These are phyloP conservation scores for Nemotelus nigrinus DNA, from an alignment of 2,888 invertebrate species.

Conservation along the genomic window DNA sequence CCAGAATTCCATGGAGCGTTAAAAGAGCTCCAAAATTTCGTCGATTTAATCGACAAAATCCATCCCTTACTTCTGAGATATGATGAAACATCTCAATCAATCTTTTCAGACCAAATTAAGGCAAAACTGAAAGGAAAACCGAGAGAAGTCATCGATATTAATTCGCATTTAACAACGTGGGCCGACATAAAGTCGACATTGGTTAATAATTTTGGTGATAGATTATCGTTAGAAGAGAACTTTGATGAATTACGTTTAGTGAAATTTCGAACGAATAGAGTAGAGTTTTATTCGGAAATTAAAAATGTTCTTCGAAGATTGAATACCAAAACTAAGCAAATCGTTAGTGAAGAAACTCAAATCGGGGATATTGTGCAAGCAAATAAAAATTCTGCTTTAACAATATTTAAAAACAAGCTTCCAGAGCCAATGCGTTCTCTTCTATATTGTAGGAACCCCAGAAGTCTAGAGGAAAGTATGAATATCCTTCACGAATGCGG, in stretches of 20 bases:
- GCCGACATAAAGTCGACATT: not conserved
- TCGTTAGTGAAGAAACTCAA: not conserved
- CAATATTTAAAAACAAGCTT: no score
- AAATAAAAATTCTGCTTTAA: no score
- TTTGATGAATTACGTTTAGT: slow-evolving; percentile 9
- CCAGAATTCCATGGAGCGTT: no score
- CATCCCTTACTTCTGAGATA: not conserved
- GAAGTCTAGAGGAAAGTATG: not conserved
- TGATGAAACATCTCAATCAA: not conserved
- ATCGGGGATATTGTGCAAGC: no score
- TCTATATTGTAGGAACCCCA: not conserved
- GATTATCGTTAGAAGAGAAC: not conserved
- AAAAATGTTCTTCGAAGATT: no score
- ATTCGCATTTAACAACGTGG: slow-evolving; percentile 13
- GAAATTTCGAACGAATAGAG: not conserved
- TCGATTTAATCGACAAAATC: not conserved
- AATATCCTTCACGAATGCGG: not conserved
- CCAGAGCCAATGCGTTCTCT: no score
- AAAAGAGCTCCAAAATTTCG: not conserved
- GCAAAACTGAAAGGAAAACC: slow-evolving; percentile 3
- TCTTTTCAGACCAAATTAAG: not conserved
- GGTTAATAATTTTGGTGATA: slow-evolving; percentile 22
- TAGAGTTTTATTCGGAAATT: no score
- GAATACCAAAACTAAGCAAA: not conserved
- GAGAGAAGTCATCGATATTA: slow-evolving; percentile 27